Evolutionary conservation across 1,140 invertebrate genomes (phyloP), one percentile per base, ranked within the genome.

Genomic region (Diuraphis noxia): DNA sequence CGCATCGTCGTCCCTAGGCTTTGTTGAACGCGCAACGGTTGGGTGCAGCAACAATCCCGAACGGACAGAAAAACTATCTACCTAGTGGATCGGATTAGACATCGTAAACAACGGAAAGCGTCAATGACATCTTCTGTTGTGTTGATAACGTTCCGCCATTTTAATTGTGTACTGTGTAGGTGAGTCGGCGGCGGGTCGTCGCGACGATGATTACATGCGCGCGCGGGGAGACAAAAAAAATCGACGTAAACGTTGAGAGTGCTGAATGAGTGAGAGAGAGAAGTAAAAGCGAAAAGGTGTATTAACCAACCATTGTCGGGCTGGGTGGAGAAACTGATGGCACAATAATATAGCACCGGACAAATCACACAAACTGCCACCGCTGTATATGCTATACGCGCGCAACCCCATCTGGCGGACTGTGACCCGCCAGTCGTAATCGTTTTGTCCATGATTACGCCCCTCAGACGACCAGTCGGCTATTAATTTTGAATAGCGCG

Each of bases 141-240:
- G 89, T 91, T 91, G 89, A 91, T 91, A 91, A 91, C 89, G 72
- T 91, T 91, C 89, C 89, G 89, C 89, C 89, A 91, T 91, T 91
- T 91, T 91, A 82, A 91, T 91, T 91, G 89, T 91, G 89, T 91
- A 91, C 82, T 91, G 89, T 91, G 89, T 91, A 91, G 89, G 89
- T 91, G 89, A 91, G 72, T 82, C 46, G 77, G 25, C 77, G 89
- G 89, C 34, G 89, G 89, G 89, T 81, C 77, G 72, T 91, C 56
- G 56, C 56, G 56, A 72, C 56, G 49, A 91, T 91, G 89, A 91
- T 91, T 91, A 91, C 72, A 87, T 87, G 21, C 82, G n/a, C 46
- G 38, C 52, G 36, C 56, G 56, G 56, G 84, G 38, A 40, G 25
- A 88, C 38, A 34, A 88, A 40, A 40, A 88, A 56, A 63, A 63